Base-by-base conservation (phyloP, 2,113 vertebrate species). In the Cyanistes caeruleus region DNA sequence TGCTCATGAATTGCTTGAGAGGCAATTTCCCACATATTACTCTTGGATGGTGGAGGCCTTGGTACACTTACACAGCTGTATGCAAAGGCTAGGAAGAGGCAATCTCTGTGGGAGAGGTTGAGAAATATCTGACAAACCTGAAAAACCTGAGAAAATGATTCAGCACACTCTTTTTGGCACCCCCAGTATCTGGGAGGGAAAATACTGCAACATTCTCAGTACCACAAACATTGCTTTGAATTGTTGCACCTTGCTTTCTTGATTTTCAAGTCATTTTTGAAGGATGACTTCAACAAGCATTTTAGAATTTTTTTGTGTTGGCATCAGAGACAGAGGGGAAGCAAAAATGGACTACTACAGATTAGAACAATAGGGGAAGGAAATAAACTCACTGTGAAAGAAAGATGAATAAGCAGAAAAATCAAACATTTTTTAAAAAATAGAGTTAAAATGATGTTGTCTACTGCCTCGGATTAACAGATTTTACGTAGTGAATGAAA, bases 231-330 rank as follows among this genome's bases (percentile, higher is more conserved):
- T 5, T 33, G 21, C 15, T 89, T 84, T 89, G 68, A 72, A 56
- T 75, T 59, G 16, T 37, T 78, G 25, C 31, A 84, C 21, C 33
- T 84, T 88, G 10, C 17, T 86, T 80, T 60, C 43, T 60, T 56
- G 43, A n/a, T 84, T 48, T 68, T 96, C 89, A 84, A 46, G 64
- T 88, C 75, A 59, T 83, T 59, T 81, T 69, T 91, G 80, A 93
- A 67, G 48, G 48, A 67, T 87, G 73, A 92, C 64, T 52, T 27
- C 46, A 39, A 53, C 3, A 62, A 39, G 12, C 4, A 62, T 46
- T 53, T 78, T 39, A 39, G 33, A 69, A 12, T 5, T 53, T 78
- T 78, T 39, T 46, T 62, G 23, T 53, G 22, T n/a, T 69, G 33
- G 12, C 39, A 53, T 69, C 33, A 53, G 33, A 69, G 23, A 33